These are phyloP conservation scores for Heliconius nattereri DNA, from an alignment of 1,140 invertebrate species.

Conservation along the genomic window DNA sequence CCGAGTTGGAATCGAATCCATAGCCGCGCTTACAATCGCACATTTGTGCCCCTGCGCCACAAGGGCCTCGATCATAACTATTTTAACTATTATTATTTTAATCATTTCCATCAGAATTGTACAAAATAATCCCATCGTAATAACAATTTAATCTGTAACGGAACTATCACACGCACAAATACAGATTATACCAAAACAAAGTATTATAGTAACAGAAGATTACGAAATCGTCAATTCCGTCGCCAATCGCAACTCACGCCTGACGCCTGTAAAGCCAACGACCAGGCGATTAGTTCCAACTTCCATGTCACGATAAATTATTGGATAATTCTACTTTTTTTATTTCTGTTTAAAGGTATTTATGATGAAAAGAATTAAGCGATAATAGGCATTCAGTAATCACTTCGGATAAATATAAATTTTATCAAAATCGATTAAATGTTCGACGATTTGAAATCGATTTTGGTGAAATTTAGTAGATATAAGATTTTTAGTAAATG, in stretches of 20 bases:
- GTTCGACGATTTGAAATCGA: no score
- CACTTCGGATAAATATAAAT: no score
- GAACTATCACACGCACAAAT: neutral
- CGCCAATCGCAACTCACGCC: constrained; percentile 41
- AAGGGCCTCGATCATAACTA: no score
- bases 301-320: constrained; percentile 16
- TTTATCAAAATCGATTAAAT: no score
- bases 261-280: constrained; percentile 34
- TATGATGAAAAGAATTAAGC: no score
- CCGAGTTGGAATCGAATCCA: no score
- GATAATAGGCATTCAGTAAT: no score
- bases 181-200: constrained; percentile 9
- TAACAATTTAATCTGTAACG: neutral
- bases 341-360: neutral
- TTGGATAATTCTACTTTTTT: neutral
- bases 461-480: no score
- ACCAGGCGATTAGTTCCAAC: constrained; percentile 47
- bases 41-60: no score
- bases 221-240: constrained; percentile 14
- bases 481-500: no score
- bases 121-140: neutral
- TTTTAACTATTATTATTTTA: no score
- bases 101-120: neutral
- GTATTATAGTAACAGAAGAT: neutral
- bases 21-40: no score